A percentile compares a stretch with the other conserved stretches of the same genome.
These are phyloP conservation scores for Electrona antarctica DNA, from an alignment of 2,113 vertebrate species.

Conservation along the genomic window DNA sequence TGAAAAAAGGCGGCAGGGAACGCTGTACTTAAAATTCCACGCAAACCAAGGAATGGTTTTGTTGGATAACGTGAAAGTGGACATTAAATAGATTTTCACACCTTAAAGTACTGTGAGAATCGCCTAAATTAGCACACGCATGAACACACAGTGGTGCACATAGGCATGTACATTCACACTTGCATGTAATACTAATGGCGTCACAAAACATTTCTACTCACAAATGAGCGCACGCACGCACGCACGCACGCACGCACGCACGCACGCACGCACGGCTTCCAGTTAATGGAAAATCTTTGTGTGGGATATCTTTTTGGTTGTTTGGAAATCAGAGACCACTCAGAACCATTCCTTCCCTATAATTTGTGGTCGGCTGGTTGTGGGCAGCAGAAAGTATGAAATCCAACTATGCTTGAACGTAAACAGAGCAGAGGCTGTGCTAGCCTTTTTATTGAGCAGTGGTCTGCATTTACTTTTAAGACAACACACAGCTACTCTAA, in stretches of 20 bases:
- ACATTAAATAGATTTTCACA: slow-evolving; percentile 58
- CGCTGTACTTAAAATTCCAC: slow-evolving; percentile 24
- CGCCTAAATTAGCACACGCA: slow-evolving; percentile 45
- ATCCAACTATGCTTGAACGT: slow-evolving; percentile 57
- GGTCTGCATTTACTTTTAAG: slow-evolving; percentile 14
- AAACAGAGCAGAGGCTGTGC: slow-evolving; percentile 48
- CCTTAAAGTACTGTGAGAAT: slow-evolving; percentile 37
- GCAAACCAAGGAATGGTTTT: slow-evolving; percentile 23
- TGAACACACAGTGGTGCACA: slow-evolving; percentile 19
- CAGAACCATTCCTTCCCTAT: slow-evolving; percentile 46
- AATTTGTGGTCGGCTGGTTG: slow-evolving; percentile 70
- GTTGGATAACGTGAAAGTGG: slow-evolving; percentile 38
- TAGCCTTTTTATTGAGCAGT: slow-evolving; percentile 15
- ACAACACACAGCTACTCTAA: background rate
- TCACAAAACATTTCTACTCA: background rate
- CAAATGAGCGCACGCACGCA: background rate
- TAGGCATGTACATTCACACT: slow-evolving; percentile 15
- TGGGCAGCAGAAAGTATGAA: slow-evolving; percentile 62
- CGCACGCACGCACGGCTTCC: slow-evolving; percentile 19
- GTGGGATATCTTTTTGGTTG: slow-evolving; percentile 47
- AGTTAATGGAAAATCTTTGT: slow-evolving; percentile 71
- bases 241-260: background rate
- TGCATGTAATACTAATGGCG: background rate
- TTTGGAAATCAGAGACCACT: slow-evolving; percentile 37
- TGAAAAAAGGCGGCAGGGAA: slow-evolving; percentile 29